Evolutionary conservation across 2,797 vertebrate genomes (phyloP).

Genomic region (Urocyon cinereoargenteus): DNA sequence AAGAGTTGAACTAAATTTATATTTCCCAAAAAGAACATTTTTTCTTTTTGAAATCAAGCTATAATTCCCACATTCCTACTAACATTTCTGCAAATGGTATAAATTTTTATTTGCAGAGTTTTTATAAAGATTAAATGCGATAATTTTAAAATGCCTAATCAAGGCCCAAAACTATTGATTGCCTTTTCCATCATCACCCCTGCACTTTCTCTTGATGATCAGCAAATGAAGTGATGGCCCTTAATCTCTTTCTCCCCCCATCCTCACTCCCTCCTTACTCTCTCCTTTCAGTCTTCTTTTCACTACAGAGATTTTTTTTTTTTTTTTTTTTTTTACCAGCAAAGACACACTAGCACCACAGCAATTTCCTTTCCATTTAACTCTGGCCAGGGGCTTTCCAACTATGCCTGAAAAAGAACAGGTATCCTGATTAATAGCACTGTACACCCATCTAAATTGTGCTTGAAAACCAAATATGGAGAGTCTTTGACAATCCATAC

Average conservation of each 20-base stretch:
- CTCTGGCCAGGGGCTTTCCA: not conserved
- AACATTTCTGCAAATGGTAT: not conserved
- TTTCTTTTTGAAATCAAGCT: not conserved
- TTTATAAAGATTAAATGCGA: not conserved
- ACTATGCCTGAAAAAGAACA: not conserved
- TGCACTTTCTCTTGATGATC: not conserved
- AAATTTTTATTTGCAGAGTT: not conserved
- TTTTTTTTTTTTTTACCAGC: not conserved
- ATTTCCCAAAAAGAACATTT: not conserved
- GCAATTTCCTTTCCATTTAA: not conserved
- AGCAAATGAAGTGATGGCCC: not conserved
- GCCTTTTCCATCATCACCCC: not conserved
- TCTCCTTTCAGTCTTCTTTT: not conserved
- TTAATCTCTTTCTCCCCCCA: not conserved
- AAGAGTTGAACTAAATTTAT: slow-evolving; percentile 29
- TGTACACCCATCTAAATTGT: not conserved
- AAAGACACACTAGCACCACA: not conserved
- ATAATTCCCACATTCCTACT: not conserved
- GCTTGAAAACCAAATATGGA: not conserved
- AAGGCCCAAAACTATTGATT: not conserved
- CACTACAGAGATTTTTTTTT: not conserved
- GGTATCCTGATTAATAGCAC: not conserved
- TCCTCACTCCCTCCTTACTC: not conserved
- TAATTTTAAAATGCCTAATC: not conserved
- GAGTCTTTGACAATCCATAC: not conserved